A percentile compares a stretch with the other conserved stretches of the same genome.
Evolutionary conservation across 1,140 invertebrate genomes (phyloP).

Genomic region (Macrotrachela quadricornifera): DNA sequence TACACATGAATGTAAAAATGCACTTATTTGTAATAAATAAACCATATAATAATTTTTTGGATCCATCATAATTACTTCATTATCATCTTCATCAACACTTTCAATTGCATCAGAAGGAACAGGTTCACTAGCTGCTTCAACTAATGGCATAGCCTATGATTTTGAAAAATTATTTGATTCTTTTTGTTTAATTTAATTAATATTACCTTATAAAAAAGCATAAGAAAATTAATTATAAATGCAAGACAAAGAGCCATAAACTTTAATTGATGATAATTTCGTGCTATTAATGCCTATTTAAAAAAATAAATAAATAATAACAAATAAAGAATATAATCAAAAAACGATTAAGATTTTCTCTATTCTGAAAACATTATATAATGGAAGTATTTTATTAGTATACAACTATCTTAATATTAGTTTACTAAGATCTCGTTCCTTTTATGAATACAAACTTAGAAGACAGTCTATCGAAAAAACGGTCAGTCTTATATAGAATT

Average conservation of each 20-base stretch:
- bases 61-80: slow-evolving; percentile 71
- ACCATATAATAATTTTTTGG: slow-evolving; percentile 81
- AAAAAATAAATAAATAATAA: neutral
- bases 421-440: no score
- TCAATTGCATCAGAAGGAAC: slow-evolving; percentile 8
- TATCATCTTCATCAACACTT: slow-evolving; percentile 46
- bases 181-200: neutral
- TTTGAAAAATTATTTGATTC: neutral
- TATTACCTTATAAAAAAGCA: slow-evolving; percentile 84
- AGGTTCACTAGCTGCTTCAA: neutral
- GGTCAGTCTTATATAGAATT: no score
- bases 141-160: neutral
- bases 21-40: slow-evolving; percentile 60
- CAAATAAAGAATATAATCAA: neutral
- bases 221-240: slow-evolving; percentile 91
- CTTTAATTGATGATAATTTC: slow-evolving; percentile 97
- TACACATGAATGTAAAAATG: slow-evolving; percentile 63
- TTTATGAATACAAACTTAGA: no score
- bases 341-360: neutral
- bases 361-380: no score
- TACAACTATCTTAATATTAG: no score
- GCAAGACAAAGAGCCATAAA: slow-evolving; percentile 79
- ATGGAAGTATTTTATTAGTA: no score
- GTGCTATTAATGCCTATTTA: slow-evolving; percentile 61
- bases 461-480: no score